A percentile compares a stretch with the other conserved stretches of the same genome.
These are phyloP conservation scores for Dendropsophus ebraccatus DNA, from an alignment of 2,113 vertebrate species.

Conservation along the genomic window DNA sequence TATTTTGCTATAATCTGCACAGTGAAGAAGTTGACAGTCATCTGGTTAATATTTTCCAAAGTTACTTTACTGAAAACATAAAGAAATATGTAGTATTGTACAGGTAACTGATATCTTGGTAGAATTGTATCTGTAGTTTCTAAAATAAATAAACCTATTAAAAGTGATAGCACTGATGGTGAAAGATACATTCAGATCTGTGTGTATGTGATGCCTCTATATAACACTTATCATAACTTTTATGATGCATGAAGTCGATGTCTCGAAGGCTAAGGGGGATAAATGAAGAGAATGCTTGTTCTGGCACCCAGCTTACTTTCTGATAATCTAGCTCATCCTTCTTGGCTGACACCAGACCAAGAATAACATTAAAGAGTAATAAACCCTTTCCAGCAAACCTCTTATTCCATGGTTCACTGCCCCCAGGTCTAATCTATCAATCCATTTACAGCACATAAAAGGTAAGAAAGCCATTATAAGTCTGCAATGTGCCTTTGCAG, in stretches of 20 bases:
- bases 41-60: not conserved
- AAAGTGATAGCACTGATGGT: conserved; percentile 41
- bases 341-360: conserved; percentile 73
- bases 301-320: conserved; percentile 75
- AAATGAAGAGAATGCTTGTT: conserved; percentile 73
- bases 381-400: conserved; percentile 75
- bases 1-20: not conserved
- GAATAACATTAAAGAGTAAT: conserved; percentile 81
- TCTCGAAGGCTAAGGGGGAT: conserved; percentile 70
- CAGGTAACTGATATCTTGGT: not conserved
- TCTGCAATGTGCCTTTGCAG: conserved; percentile 71
- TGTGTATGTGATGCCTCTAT: conserved; percentile 67
- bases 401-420: conserved; percentile 73
- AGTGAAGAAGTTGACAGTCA: not conserved
- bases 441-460: conserved; percentile 78
- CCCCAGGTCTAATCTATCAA: conserved; percentile 77
- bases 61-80: not conserved
- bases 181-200: conserved; percentile 59
- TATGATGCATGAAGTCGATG: conserved; percentile 63
- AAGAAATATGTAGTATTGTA: not conserved
- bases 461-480: conserved; percentile 76
- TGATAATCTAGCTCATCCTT: conserved; percentile 79
- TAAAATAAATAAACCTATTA: conserved; percentile 68
- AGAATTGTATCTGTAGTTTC: not conserved
- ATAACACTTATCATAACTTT: conserved; percentile 66